Percentiles rank a stretch among this genome's conserved stretches.
phyloP scores from a whole-genome alignment of 2,888 invertebrate species.

The Drosophila mayaguana region DNA sequence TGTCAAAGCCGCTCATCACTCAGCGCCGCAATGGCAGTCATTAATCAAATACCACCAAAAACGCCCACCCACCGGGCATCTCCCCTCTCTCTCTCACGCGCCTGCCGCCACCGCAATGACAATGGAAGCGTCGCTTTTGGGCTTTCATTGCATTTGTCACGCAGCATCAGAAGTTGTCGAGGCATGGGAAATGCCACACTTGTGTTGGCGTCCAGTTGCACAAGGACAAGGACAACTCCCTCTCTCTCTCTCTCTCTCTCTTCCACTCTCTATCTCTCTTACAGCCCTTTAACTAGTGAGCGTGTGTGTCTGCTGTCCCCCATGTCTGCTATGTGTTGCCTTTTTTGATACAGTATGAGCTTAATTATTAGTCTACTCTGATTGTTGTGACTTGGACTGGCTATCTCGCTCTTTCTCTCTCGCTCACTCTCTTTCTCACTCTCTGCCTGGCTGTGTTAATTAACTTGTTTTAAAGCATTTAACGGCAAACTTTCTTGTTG shows the following conservation, averaged over 20 bases:
- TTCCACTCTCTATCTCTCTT: too few species aligned
- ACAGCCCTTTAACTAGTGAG: not conserved
- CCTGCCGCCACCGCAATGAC: constrained; percentile 20
- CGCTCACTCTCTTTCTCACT: too few species aligned
- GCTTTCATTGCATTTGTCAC: constrained; percentile 77
- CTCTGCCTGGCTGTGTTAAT: constrained; percentile 3
- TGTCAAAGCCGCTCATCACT: constrained; percentile 65
- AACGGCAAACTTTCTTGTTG: not conserved
- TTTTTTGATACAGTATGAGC: constrained; percentile 23
- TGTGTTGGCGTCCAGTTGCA: constrained; percentile 23
- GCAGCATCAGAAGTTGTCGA: constrained; percentile 33
- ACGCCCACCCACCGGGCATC: constrained; percentile 38
- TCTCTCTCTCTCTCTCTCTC: not conserved
- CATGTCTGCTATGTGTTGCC: constrained; percentile 13
- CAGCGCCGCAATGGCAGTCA: constrained; percentile 68
- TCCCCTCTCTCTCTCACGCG: not conserved
- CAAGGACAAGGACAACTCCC: constrained; percentile 31
- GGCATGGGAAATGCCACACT: constrained; percentile 50
- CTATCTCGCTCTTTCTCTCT: not conserved
- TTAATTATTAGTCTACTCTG: constrained; percentile 39
- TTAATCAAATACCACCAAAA: constrained; percentile 72
- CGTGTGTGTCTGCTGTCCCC: not conserved
- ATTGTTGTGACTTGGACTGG: constrained; percentile 13
- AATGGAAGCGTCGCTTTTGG: constrained; percentile 60
- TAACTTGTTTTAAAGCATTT: constrained; percentile 16